Evolutionary conservation across 2,113 vertebrate species (phyloP).

Genomic region (Vombatus ursinus): DNA sequence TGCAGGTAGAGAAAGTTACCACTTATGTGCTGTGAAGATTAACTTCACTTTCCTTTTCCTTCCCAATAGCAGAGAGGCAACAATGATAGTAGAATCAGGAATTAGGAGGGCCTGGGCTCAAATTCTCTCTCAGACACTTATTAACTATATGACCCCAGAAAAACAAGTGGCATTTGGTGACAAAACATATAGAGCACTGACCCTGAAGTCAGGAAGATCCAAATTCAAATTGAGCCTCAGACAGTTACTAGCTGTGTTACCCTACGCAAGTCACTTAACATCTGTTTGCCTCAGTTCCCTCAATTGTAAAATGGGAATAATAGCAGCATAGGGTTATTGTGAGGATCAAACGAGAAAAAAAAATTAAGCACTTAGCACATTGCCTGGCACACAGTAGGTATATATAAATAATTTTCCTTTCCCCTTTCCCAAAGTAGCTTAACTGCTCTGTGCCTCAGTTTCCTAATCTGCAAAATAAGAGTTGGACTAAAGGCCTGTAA

Average conservation of each 20-base stretch:
- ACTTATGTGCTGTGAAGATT: neutral
- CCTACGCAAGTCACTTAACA: neutral
- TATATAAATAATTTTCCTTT: neutral
- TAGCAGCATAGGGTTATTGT: neutral
- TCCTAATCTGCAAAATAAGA: neutral
- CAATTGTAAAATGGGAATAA: neutral
- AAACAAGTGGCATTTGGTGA: neutral
- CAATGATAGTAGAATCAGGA: neutral
- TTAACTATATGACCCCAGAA: neutral
- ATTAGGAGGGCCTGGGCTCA: neutral
- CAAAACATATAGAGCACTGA: neutral
- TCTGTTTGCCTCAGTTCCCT: neutral
- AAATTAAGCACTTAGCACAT: neutral
- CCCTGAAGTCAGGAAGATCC: neutral
- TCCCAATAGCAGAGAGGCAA: neutral
- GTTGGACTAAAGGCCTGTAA: neutral
- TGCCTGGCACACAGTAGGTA: neutral
- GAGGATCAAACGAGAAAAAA: neutral
- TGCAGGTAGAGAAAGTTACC: neutral
- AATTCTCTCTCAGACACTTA: neutral
- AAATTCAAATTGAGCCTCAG: neutral
- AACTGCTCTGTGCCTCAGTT: neutral
- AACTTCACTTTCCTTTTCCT: neutral
- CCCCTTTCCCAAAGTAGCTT: neutral
- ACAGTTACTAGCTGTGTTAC: neutral